Evolutionary conservation across 2,888 invertebrate genomes (phyloP), one percentile per base, ranked within the genome.

Genomic region (Tethea ocularis): DNA sequence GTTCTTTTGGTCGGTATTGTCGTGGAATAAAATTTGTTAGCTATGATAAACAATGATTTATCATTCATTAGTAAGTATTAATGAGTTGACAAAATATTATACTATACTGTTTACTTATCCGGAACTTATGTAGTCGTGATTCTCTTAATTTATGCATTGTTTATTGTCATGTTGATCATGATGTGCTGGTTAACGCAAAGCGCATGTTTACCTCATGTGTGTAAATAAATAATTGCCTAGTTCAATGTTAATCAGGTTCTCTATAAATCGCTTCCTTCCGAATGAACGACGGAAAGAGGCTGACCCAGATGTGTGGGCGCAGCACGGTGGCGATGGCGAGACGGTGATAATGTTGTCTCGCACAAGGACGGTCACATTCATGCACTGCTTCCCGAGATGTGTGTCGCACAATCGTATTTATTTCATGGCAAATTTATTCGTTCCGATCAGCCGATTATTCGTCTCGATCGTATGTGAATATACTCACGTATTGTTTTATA

Each of bases 341-440:
- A 67, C 46, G 54, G 78, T 72, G 73, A 77, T 77, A 71, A 77
- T 80, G 84, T 80, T 69, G 82, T 71, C 75, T 76, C 64, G 73
- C 71, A 75, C 91, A 91, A 90, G 90, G 90, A 86, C 89, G 80
- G 79, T 81, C 75, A 77, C 88, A 89, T 88, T 88, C 84, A 84
- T 84, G 77, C 77, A 74, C 80, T 73, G 75, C 71, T 75, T 73
- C 61, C 68, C 57, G 75, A 75, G 73, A 71, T 75, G 74, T 72
- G 68, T 77, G 72, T 71, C 69, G 76, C 64, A 64, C 72, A 68
- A 66, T 74, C 67, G 64, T 72, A 70, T 80, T 75, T 77, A 78
- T 79, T 79, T 80, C 74, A 81, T 82, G 80, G 77, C 74, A 74
- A 72, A 71, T 77, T 74, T 76, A 75, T 74, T 69, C 68, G 66